Conservation (phyloP, 2,113 vertebrate species). For the Anhinga anhinga region DNA sequence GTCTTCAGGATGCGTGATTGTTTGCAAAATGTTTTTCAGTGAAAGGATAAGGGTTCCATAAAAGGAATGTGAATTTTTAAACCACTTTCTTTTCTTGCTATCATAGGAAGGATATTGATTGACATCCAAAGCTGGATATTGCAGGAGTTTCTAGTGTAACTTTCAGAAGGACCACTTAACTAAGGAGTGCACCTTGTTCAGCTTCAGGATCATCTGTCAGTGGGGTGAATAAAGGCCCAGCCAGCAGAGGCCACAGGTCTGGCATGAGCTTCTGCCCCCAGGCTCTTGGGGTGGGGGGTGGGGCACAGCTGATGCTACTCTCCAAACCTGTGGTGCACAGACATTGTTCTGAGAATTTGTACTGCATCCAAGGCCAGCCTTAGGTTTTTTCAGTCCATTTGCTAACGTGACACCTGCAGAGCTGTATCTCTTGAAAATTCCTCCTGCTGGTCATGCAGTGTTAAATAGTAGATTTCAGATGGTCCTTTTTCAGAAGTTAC, state of each 20-base stretch:
- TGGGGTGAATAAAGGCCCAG: background rate
- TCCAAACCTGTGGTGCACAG: background rate
- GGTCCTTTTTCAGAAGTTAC: background rate
- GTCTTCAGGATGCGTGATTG: fast-evolving
- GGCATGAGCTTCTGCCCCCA: background rate
- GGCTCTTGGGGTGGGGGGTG: too few species aligned
- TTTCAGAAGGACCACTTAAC: background rate
- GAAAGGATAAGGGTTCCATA: background rate
- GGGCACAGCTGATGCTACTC: background rate
- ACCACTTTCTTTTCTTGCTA: background rate
- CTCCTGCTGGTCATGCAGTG: background rate
- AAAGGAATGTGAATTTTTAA: background rate
- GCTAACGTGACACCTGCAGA: background rate
- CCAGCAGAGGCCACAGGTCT: background rate
- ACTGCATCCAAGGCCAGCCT: background rate
- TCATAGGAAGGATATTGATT: background rate
- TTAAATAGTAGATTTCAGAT: background rate
- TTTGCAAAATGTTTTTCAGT: background rate
- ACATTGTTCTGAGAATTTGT: background rate
- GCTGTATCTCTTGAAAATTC: background rate
- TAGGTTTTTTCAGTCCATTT: background rate
- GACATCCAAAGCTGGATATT: background rate
- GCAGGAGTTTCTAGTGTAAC: background rate
- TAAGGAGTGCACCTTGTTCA: fast-evolving
- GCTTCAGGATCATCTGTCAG: background rate